Percentiles rank a stretch among this genome's conserved stretches.
phyloP scores from a whole-genome alignment of 1,140 invertebrate genomes.

The Tachypleus tridentatus region DNA sequence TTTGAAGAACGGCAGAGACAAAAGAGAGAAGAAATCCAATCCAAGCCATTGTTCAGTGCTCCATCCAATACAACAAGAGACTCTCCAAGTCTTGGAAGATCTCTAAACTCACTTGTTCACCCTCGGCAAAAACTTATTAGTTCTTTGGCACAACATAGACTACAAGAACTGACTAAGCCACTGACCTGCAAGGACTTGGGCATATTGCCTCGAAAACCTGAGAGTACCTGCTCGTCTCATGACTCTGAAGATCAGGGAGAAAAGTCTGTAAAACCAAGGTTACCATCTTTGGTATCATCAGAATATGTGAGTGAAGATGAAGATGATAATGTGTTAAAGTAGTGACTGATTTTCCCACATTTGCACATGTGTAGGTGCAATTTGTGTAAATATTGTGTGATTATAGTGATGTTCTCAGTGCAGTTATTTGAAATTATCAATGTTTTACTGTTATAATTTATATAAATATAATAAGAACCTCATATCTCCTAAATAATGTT shows the following conservation, averaged over 20 bases:
- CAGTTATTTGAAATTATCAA: too few relatives aligned
- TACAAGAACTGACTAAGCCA: constrained; percentile 10
- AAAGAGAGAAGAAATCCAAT: constrained; percentile 16
- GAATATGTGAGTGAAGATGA: constrained; percentile 13
- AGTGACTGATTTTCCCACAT: background rate
- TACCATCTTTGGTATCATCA: constrained; percentile 10
- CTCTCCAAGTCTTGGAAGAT: background rate
- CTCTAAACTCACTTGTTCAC: too few relatives aligned
- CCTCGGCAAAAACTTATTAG: too few relatives aligned
- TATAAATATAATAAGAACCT: too few relatives aligned
- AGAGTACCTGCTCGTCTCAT: background rate
- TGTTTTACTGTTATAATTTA: too few relatives aligned
- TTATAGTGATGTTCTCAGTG: too few relatives aligned
- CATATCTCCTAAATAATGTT: too few relatives aligned
- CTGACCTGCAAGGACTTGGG: constrained; percentile 7
- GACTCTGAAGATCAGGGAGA: background rate
- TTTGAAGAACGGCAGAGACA: constrained; percentile 14
- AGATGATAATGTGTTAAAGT: constrained; percentile 1
- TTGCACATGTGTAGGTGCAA: background rate
- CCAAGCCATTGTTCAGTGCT: constrained; percentile 6
- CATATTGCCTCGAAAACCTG: background rate
- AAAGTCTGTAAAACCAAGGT: background rate
- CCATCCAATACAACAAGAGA: background rate
- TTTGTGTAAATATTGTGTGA: background rate
- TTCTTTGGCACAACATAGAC: constrained; percentile 2